A percentile compares a stretch with the other conserved stretches of the same genome.
These are phyloP conservation scores for Pteromalus puparum DNA, from an alignment of 1,140 invertebrate genomes.

Conservation along the genomic window DNA sequence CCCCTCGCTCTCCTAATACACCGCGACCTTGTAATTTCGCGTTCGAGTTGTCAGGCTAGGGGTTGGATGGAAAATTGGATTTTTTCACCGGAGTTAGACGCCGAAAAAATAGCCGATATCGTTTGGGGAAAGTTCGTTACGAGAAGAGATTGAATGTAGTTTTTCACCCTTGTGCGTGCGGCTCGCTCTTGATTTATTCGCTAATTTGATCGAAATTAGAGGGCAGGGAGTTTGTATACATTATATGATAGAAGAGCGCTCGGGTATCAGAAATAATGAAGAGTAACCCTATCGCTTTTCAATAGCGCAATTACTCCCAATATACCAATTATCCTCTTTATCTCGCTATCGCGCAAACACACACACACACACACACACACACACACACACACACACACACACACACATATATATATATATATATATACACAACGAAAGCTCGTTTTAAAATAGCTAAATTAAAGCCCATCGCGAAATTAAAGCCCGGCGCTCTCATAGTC, in stretches of 20 bases:
- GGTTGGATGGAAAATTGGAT: conserved; percentile 23
- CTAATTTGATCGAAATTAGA: neutral
- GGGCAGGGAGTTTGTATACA: too few relatives aligned
- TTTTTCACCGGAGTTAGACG: neutral
- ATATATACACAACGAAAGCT: neutral
- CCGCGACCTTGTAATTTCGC: conserved; percentile 34
- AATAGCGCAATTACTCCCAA: neutral
- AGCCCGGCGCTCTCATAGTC: neutral
- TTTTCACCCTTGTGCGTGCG: neutral
- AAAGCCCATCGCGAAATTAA: conserved; percentile 11
- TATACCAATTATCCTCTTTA: too few relatives aligned
- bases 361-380: neutral
- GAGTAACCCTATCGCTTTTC: neutral
- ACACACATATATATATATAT: neutral
- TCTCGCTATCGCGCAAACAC: neutral
- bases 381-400: too few relatives aligned
- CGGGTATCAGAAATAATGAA: neutral
- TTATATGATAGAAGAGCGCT: too few relatives aligned
- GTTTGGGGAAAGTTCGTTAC: neutral
- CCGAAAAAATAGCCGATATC: too few relatives aligned
- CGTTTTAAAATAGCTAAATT: conserved; percentile 23
- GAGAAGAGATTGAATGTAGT: neutral
- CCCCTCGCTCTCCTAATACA: too few relatives aligned
- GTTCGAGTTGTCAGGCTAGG: neutral
- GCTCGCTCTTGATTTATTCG: too few relatives aligned